Evolutionary conservation across 2,113 vertebrate species (phyloP).

Genomic region (Thamnophis sirtalis): DNA sequence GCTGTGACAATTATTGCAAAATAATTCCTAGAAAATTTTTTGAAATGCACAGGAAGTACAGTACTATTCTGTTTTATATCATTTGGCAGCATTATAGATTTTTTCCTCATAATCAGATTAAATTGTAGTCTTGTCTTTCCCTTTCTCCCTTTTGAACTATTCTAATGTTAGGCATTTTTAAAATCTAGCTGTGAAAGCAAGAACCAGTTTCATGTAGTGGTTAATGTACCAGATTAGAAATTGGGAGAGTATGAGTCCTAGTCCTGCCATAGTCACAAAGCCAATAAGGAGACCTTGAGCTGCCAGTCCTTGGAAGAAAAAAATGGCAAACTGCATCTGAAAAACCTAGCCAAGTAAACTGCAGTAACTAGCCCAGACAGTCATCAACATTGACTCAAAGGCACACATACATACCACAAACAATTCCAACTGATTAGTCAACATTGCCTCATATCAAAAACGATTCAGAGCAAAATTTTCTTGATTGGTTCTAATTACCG

Average conservation of each 20-base stretch:
- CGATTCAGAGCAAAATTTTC: not conserved
- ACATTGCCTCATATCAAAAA: not conserved
- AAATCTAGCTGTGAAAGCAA: not conserved
- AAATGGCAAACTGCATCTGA: not conserved
- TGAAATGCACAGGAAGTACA: not conserved
- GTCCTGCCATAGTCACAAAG: not conserved
- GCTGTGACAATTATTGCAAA: not conserved
- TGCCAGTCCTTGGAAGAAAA: not conserved
- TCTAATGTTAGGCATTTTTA: not conserved
- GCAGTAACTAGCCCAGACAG: not conserved
- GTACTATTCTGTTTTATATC: not conserved
- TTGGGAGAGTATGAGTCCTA: not conserved
- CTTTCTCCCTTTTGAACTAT: not conserved
- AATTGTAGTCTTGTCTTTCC: not conserved
- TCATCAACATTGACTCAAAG: not conserved
- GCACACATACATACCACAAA: not conserved
- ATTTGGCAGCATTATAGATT: not conserved
- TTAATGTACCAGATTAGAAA: not conserved
- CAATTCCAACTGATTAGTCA: not conserved
- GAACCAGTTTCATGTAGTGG: not conserved
- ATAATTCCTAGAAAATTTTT: not conserved
- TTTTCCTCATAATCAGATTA: not conserved
- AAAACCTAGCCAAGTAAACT: not conserved
- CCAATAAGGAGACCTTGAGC: not conserved
- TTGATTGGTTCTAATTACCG: not conserved